These are phyloP conservation scores for Pluvianellus socialis DNA, from an alignment of 2,113 vertebrate species.

Conservation along the genomic window DNA sequence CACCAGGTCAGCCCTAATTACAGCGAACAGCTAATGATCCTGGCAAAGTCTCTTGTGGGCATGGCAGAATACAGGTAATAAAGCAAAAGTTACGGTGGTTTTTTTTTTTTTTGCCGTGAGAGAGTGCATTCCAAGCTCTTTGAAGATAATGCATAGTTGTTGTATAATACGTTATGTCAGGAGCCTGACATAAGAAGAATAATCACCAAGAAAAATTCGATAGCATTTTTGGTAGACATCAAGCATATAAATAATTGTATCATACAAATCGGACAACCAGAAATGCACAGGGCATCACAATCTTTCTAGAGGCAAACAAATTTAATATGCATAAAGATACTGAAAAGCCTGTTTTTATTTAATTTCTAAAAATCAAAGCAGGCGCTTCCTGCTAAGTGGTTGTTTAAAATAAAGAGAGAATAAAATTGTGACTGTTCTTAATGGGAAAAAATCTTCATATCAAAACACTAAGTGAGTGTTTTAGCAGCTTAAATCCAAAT, in stretches of 20 bases:
- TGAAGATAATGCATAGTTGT: neutral
- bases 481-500: neutral
- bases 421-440: neutral
- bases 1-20: slow-evolving; percentile 21
- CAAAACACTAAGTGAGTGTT: neutral
- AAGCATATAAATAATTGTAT: neutral
- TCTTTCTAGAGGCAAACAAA: neutral
- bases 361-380: neutral
- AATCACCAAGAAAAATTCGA: neutral
- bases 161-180: neutral
- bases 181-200: neutral
- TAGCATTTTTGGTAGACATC: neutral
- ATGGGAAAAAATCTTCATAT: rapidly evolving
- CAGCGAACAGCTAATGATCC: neutral
- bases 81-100: neutral
- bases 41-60: neutral
- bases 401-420: neutral
- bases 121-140: neutral
- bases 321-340: neutral
- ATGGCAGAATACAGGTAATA: slow-evolving; percentile 4
- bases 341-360: neutral
- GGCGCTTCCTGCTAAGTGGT: neutral
- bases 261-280: neutral
- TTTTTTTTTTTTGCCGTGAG: neutral
- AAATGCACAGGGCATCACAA: neutral